Conservation (phyloP, 2,797 vertebrate genomes). For the Mus minutoides region DNA sequence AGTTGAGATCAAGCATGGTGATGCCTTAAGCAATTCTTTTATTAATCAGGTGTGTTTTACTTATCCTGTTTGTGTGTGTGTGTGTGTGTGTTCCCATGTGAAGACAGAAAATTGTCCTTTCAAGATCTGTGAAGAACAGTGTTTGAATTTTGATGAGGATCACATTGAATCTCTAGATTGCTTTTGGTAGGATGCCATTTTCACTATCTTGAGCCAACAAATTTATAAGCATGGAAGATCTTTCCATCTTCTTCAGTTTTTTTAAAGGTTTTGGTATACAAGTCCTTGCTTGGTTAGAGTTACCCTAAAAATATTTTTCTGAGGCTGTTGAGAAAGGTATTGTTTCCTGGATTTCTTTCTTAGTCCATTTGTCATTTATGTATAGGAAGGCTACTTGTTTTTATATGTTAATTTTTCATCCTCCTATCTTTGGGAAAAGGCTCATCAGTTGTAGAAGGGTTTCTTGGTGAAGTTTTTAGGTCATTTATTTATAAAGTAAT, state of each 20-base stretch:
- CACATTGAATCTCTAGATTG: too few relatives aligned
- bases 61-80: too few relatives aligned
- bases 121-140: too few relatives aligned
- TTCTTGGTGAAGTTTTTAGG: background rate
- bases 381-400: background rate
- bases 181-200: too few relatives aligned
- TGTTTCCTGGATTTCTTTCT: background rate
- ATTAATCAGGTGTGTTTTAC: too few relatives aligned
- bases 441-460: background rate
- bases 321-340: background rate
- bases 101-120: too few relatives aligned
- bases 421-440: background rate
- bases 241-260: background rate
- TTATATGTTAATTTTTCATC: background rate
- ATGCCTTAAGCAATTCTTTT: too few relatives aligned
- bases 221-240: background rate
- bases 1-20: too few relatives aligned
- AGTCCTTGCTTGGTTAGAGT: background rate
- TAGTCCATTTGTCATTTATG: background rate
- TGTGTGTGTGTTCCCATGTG: too few relatives aligned
- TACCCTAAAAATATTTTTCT: background rate
- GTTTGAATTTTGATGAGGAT: too few relatives aligned
- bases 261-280: background rate
- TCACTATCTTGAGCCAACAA: too few relatives aligned
- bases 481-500: background rate